A percentile compares a stretch with the other conserved stretches of the same genome.
Conservation (phyloP, 1,140 invertebrate species). For the Euwallacea fornicatus region DNA sequence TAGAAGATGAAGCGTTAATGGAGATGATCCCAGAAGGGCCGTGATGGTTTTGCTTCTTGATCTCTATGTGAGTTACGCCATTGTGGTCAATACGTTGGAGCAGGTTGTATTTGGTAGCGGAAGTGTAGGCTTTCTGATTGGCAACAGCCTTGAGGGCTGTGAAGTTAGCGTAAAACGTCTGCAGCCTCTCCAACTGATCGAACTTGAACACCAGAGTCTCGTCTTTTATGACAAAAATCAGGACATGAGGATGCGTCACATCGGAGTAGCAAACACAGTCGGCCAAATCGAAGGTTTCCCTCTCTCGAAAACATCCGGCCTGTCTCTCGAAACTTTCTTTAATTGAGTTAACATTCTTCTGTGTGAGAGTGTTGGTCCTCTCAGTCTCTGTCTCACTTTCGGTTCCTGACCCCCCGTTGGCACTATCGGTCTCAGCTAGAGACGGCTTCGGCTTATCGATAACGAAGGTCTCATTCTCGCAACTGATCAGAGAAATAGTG, state of each 20-base stretch:
- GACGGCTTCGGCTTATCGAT: constrained; percentile 28
- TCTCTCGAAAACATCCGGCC: background rate
- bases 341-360: constrained; percentile 29
- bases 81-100: constrained; percentile 53
- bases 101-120: constrained; percentile 49
- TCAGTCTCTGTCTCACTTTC: constrained; percentile 49
- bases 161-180: constrained; percentile 51
- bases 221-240: constrained; percentile 52
- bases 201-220: constrained; percentile 53
- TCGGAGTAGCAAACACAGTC: constrained; percentile 53
- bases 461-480: constrained; percentile 48
- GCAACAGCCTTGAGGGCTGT: constrained; percentile 50
- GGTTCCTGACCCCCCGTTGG: constrained; percentile 51
- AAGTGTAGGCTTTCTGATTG: constrained; percentile 48
- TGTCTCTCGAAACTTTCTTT: constrained; percentile 30
- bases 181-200: constrained; percentile 44
- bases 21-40: constrained; percentile 48
- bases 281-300: constrained; percentile 50
- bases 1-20: constrained; percentile 40
- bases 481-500: constrained; percentile 51
- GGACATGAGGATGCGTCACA: constrained; percentile 48
- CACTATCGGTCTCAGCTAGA: constrained; percentile 49
- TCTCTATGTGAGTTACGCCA: constrained; percentile 54
- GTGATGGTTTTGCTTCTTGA: constrained; percentile 44
- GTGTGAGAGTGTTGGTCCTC: constrained; percentile 33